Evolutionary conservation across 2,797 vertebrate species (phyloP), one percentile per base, ranked within the genome.

Genomic region (Amphiprion clarkii): DNA sequence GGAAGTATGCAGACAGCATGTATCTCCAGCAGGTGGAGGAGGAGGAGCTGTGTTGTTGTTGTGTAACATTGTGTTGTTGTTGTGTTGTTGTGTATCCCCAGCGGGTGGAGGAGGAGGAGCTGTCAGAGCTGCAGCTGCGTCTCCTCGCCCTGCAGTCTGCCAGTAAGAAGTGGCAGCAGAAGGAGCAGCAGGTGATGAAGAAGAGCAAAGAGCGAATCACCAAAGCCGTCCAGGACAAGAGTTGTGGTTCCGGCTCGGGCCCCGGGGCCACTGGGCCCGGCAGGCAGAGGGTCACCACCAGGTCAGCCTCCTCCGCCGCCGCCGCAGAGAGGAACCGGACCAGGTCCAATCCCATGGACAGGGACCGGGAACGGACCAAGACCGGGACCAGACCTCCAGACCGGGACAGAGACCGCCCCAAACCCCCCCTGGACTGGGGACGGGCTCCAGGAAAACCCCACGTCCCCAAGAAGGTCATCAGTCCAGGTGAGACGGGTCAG

Each of bases 111-210:
- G 27, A 27, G 2, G 98, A 99, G 60, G 98, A 99, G 77, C 91
- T 99, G 67, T 99, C 98, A 5, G 98, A 99, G 92, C 89, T 99
- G 85, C 97, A 99, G 21, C 94, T 99, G 86, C 96, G 98, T 19
- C 96, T 99, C 78, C 93, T 99, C 62, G 98, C 98, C 2, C 94
- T 99, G 84, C 98, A 99, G 90, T 99, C 98, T 19, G 98, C 98
- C 74, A 99, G 98, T 93, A 97, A 97, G 91, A 98, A 97, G 91
- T 99, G 98, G 98, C 98, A 99, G 74, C 97, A 99, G 78, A 98
- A 99, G 88, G 98, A 99, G 76, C 97, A 97, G 85, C 96, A 99
- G 85, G 98, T 98, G 89, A 96, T 99, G 96, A 98, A 96, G 93
- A 97, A 95, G 92, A 98, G 97, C 93, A 97, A 97, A 79, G 97